Evolutionary conservation across 2,888 invertebrate genomes (phyloP).

Genomic region (Hypolimnas misippus): DNA sequence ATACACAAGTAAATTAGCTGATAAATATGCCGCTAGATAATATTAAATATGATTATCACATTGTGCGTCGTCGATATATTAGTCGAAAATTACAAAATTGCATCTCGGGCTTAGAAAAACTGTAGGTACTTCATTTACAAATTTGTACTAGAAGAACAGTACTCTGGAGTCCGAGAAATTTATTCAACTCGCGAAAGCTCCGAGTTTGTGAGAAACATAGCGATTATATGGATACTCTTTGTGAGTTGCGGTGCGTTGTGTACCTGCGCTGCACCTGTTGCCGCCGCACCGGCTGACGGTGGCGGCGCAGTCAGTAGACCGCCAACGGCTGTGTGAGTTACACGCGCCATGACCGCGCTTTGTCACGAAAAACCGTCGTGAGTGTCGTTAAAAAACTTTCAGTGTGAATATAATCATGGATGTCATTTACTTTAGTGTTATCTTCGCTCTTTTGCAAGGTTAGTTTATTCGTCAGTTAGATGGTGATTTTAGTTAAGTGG

Average conservation of each 20-base stretch:
- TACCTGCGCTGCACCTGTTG: slow-evolving; percentile 57
- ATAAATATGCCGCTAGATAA: no score
- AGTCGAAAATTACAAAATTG: no score
- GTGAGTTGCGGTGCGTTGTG: slow-evolving; percentile 48
- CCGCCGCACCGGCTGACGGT: slow-evolving; percentile 32
- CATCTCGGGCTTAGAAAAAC: no score
- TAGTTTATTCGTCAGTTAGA: slow-evolving; percentile 35
- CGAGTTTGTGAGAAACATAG: no score
- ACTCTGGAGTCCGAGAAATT: slow-evolving; percentile 61
- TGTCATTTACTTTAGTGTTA: slow-evolving; percentile 60
- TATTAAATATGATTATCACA: no score
- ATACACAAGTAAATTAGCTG: no score
- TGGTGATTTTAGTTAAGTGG: slow-evolving; percentile 33
- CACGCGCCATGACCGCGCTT: slow-evolving; percentile 63
- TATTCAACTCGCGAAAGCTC: slow-evolving; percentile 73
- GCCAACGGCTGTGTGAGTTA: slow-evolving; percentile 50
- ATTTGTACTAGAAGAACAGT: no score
- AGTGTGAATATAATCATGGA: slow-evolving; percentile 69
- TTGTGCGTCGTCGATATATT: no score
- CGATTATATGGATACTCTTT: no score
- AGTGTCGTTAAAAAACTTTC: slow-evolving; percentile 58
- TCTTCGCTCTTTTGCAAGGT: slow-evolving; percentile 63
- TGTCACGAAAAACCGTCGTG: slow-evolving; percentile 57
- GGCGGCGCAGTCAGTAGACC: slow-evolving; percentile 55
- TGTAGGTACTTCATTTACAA: no score